Percentiles rank a stretch among this genome's conserved stretches.
Evolutionary conservation across 2,888 invertebrate species (phyloP).

Genomic region (Caenorhabditis becei): DNA sequence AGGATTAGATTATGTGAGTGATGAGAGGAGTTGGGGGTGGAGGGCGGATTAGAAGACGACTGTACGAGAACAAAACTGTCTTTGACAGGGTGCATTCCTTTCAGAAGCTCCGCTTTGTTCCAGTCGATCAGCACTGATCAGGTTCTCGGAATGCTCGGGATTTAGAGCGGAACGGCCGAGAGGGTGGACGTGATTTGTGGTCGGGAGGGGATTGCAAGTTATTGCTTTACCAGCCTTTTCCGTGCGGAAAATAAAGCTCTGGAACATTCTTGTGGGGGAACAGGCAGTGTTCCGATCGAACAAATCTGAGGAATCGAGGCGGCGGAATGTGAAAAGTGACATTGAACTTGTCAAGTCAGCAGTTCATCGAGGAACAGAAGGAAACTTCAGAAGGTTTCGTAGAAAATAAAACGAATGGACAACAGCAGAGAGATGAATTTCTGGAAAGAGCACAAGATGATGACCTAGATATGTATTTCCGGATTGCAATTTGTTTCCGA

Average conservation of each 20-base stretch:
- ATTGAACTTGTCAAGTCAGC: neutral
- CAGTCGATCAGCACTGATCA: neutral
- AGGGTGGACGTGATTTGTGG: neutral
- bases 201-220: neutral
- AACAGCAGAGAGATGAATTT: too few relatives aligned
- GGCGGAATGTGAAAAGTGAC: neutral
- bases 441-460: too few relatives aligned
- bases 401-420: neutral
- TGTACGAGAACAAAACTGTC: neutral
- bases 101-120: neutral
- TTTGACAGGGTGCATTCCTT: neutral
- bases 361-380: neutral
- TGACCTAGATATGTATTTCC: too few relatives aligned
- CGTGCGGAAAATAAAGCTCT: too few relatives aligned
- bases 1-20: conserved; percentile 42
- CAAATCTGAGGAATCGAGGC: neutral
- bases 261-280: too few relatives aligned
- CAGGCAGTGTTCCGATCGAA: too few relatives aligned
- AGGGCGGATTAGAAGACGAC: neutral
- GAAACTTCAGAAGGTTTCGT: too few relatives aligned
- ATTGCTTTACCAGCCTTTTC: neutral
- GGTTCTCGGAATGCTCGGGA: neutral
- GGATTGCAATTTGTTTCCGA: too few relatives aligned
- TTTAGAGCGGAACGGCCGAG: neutral
- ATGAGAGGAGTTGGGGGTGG: conserved; percentile 10